phyloP scores from a whole-genome alignment of 2,113 vertebrate genomes.

The Hippocampus barbouri region DNA sequence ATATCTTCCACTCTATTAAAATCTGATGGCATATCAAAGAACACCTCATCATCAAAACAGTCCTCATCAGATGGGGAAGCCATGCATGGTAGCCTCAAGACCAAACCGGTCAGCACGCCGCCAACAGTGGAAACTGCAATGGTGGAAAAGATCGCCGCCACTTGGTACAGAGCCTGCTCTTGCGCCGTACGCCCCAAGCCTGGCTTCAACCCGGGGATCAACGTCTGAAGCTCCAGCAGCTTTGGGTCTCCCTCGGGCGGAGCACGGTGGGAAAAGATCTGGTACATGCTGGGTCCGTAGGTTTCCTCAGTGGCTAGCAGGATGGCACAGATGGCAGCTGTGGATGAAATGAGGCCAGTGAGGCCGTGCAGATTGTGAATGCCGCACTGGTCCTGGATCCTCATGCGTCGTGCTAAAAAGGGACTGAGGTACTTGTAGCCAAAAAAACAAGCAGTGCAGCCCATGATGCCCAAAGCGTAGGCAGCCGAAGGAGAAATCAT shows the following conservation, averaged over 20 bases:
- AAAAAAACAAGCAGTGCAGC: conserved; percentile 66
- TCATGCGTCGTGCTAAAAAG: conserved; percentile 55
- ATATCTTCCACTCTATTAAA: conserved; percentile 12
- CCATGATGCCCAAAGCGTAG: conserved; percentile 70
- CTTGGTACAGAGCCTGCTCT: conserved; percentile 68
- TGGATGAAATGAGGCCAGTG: conserved; percentile 72
- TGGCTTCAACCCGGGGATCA: conserved; percentile 57
- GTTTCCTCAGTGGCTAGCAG: conserved; percentile 59
- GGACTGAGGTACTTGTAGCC: conserved; percentile 79
- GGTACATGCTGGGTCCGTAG: conserved; percentile 59
- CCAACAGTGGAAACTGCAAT: conserved; percentile 39
- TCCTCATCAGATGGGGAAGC: conserved; percentile 52
- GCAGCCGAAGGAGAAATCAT: conserved; percentile 68
- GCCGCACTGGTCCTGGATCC: conserved; percentile 77
- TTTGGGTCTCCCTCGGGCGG: conserved; percentile 43
- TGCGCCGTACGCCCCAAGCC: conserved; percentile 39
- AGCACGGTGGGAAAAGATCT: conserved; percentile 46
- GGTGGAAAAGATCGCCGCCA: conserved; percentile 61
- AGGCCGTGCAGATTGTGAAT: conserved; percentile 83
- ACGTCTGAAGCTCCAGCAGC: conserved; percentile 38
- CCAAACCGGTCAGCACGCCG: conserved; percentile 58
- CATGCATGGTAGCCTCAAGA: conserved; percentile 66
- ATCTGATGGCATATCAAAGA: conserved; percentile 67
- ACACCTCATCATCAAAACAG: conserved; percentile 71
- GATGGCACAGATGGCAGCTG: conserved; percentile 67